Percentiles rank a stretch among this genome's conserved stretches.
Conservation (phyloP, 2,888 invertebrate species). For the Germaria angustata region DNA sequence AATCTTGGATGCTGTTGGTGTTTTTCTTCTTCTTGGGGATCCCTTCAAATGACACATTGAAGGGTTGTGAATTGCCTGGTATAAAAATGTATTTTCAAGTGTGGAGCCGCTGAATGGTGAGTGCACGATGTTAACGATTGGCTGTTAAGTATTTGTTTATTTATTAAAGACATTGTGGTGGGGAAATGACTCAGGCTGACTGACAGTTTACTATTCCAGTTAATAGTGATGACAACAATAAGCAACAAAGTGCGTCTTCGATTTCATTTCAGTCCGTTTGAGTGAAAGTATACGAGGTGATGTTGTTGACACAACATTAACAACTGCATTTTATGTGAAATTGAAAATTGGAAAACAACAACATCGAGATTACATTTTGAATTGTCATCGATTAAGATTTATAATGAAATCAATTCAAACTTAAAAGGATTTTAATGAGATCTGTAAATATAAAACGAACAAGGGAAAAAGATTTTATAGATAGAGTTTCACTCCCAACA, state of each 20-base stretch:
- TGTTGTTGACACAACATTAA: constrained; percentile 58
- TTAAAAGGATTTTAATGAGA: constrained; percentile 61
- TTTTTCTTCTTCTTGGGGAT: constrained; percentile 39
- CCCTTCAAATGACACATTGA: constrained; percentile 59
- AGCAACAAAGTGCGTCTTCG: constrained; percentile 38
- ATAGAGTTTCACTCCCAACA: constrained; percentile 5
- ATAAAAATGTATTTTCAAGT: constrained; percentile 29
- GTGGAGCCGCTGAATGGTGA: neutral
- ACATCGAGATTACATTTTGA: neutral
- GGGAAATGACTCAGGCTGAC: constrained; percentile 34
- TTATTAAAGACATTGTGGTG: constrained; percentile 62
- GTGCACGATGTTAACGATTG: constrained; percentile 12
- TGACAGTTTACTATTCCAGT: constrained; percentile 48
- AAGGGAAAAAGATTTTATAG: neutral
- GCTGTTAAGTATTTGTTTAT: constrained; percentile 62
- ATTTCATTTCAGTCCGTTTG: constrained; percentile 40
- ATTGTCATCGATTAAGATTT: constrained; percentile 46
- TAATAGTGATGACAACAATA: constrained; percentile 62
- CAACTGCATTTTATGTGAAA: constrained; percentile 57
- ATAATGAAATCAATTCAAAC: constrained; percentile 30
- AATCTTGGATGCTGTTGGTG: neutral
- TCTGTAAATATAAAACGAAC: constrained; percentile 8
- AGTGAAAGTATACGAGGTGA: constrained; percentile 60
- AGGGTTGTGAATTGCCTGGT: constrained; percentile 55
- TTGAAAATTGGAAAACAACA: constrained; percentile 14